These are phyloP conservation scores for Drosophila albomicans DNA, from an alignment of 1,140 invertebrate genomes.

Conservation along the genomic window DNA sequence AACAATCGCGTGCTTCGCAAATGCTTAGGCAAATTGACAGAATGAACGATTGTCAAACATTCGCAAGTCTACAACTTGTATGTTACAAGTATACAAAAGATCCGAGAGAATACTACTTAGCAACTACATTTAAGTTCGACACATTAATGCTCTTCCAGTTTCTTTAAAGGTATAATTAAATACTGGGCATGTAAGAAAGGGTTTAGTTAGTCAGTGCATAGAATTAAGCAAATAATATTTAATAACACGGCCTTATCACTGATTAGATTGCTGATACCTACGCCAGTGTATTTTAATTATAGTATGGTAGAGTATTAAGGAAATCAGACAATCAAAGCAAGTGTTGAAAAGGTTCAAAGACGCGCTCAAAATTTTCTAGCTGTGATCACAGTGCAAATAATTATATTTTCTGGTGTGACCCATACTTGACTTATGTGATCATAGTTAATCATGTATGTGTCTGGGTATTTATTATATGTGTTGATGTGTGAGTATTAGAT, in stretches of 20 bases:
- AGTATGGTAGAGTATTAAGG: background rate
- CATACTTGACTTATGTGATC: background rate
- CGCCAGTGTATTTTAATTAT: no score
- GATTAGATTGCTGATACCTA: no score
- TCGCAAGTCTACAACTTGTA: background rate
- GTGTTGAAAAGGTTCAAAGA: slow-evolving; percentile 16
- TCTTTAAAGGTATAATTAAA: no score
- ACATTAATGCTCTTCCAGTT: no score
- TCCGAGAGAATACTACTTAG: background rate
- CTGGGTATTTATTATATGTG: background rate
- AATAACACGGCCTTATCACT: no score
- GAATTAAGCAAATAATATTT: no score
- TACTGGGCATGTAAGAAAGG: no score
- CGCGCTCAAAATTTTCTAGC: no score
- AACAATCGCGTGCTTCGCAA: slow-evolving; percentile 59
- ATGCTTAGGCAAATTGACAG: slow-evolving; percentile 27
- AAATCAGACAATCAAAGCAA: background rate
- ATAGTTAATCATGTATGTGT: background rate
- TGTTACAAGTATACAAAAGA: background rate
- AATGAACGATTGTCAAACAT: slow-evolving; percentile 28
- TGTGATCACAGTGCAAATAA: slow-evolving; percentile 25
- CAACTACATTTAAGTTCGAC: no score
- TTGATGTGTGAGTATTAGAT: no score
- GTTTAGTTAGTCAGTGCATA: no score
- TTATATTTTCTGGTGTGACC: background rate